phyloP scores from a whole-genome alignment of 2,113 vertebrate species.

The Osmerus mordax region DNA sequence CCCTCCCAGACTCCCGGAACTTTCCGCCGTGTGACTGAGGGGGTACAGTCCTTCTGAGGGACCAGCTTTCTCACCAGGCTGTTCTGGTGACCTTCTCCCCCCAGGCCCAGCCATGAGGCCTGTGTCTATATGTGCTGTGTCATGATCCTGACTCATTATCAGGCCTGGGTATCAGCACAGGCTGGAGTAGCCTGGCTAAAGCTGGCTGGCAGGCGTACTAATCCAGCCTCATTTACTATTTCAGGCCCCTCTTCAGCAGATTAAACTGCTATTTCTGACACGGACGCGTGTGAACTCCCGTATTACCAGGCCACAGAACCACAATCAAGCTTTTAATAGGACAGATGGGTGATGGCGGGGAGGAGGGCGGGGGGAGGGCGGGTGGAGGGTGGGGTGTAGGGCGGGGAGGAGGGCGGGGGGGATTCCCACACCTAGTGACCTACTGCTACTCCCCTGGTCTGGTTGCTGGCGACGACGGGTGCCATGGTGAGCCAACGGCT shows the following conservation, averaged over 20 bases:
- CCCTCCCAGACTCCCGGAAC: too few relatives aligned
- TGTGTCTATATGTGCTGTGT: neutral
- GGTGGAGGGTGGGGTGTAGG: too few relatives aligned
- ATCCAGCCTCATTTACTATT: constrained; percentile 31
- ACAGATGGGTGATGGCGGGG: neutral
- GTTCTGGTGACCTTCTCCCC: neutral
- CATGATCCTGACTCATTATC: neutral
- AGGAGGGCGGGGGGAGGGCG: neutral
- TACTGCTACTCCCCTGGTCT: too few relatives aligned
- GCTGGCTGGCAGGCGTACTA: constrained; percentile 2
- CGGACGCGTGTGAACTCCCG: constrained; percentile 21
- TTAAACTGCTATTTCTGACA: constrained; percentile 26
- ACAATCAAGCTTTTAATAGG: neutral
- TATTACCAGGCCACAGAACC: neutral
- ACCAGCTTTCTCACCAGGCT: too few relatives aligned
- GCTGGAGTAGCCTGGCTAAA: constrained; percentile 4
- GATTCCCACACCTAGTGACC: constrained; percentile 15
- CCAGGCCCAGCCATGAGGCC: neutral
- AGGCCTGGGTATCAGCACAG: neutral
- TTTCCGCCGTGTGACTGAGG: neutral
- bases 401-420: too few relatives aligned
- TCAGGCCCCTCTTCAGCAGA: constrained; percentile 22
- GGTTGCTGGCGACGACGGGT: too few relatives aligned
- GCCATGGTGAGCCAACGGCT: too few relatives aligned
- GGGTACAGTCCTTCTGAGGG: too few relatives aligned